phyloP scores from a whole-genome alignment of 2,797 vertebrate species.

The Tauraco hartlaubi region DNA sequence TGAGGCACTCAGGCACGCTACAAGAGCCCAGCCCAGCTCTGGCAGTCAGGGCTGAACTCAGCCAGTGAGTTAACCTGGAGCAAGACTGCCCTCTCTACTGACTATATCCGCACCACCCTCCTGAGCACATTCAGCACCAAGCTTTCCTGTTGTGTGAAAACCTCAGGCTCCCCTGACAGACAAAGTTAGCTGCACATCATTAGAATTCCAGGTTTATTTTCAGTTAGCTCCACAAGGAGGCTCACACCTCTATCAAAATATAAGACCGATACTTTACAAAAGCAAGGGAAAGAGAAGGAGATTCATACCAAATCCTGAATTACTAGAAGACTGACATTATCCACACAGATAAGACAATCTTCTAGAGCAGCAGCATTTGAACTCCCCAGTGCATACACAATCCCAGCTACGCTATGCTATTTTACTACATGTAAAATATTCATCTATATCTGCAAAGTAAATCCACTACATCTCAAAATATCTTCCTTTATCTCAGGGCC shows the following conservation, averaged over 20 bases:
- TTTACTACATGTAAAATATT: not conserved
- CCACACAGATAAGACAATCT: not conserved
- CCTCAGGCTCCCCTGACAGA: not conserved
- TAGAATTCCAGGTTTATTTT: not conserved
- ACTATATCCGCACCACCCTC: rapidly evolving
- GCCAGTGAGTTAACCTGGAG: not conserved
- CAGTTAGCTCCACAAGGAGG: not conserved
- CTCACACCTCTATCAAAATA: not conserved
- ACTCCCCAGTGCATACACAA: not conserved
- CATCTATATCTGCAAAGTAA: not conserved
- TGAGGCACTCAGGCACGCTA: not conserved
- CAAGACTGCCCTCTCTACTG: not conserved
- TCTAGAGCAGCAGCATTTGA: not conserved
- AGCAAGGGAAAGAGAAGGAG: not conserved
- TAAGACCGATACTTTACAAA: not conserved
- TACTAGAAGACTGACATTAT: not conserved
- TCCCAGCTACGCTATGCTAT: not conserved
- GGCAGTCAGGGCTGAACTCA: not conserved
- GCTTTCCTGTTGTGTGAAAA: not conserved
- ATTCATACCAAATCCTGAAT: not conserved
- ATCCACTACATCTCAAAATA: not conserved
- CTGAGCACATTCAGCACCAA: not conserved
- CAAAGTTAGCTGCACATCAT: not conserved
- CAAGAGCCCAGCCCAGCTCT: not conserved
- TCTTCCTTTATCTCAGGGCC: not conserved